Evolutionary conservation across 2,113 vertebrate species (phyloP).

Genomic region (Tychaedon coryphoeus): DNA sequence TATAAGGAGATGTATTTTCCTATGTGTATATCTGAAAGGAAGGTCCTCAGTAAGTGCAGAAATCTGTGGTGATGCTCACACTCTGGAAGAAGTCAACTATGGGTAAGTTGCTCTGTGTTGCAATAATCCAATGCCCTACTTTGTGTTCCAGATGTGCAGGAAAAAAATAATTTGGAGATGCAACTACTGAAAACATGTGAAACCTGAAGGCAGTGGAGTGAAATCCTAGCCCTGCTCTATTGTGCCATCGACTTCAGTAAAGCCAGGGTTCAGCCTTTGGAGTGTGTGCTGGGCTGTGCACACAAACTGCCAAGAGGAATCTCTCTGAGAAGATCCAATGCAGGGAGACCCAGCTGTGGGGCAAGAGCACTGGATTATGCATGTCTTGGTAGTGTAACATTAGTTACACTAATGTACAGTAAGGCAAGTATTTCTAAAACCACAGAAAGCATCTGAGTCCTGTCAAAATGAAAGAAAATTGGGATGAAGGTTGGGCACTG

Average conservation of each 20-base stretch:
- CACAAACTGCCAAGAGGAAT: not conserved
- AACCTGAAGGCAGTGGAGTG: not conserved
- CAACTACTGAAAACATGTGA: not conserved
- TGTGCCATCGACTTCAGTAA: not conserved
- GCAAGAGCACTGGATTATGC: not conserved
- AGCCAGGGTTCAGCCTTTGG: not conserved
- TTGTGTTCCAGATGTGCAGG: not conserved
- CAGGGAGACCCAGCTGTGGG: not conserved
- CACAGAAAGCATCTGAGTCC: not conserved
- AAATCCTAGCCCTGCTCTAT: not conserved
- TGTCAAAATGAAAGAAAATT: conserved; percentile 32
- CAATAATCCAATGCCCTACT: not conserved
- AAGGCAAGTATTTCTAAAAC: not conserved
- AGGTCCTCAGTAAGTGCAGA: not conserved
- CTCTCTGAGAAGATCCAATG: not conserved
- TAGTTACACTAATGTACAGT: not conserved
- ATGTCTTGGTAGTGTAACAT: not conserved
- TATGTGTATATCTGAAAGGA: not conserved
- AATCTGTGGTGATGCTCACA: not conserved
- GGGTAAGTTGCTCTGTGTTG: not conserved
- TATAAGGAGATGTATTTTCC: not conserved
- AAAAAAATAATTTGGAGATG: not conserved
- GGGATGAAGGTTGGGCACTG: not conserved
- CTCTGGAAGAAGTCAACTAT: not conserved
- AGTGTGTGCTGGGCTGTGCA: accelerated